Conservation (phyloP, 2,113 vertebrate genomes). For the Oryzias celebensis region DNA sequence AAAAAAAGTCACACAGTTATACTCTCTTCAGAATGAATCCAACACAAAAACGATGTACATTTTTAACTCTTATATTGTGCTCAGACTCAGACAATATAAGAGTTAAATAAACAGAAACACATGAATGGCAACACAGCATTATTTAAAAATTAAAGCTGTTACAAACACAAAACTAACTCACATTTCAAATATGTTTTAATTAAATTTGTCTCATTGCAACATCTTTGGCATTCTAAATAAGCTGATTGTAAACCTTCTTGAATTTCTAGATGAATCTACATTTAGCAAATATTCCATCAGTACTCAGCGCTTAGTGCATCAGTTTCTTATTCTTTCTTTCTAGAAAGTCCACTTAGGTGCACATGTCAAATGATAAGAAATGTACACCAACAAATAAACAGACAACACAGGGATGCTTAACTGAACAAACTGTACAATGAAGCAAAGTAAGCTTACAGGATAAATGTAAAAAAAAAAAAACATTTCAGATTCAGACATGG, state of each 20-base stretch:
- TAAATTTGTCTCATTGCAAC: conserved; percentile 38
- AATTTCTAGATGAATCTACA: conserved; percentile 37
- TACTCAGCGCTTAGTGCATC: conserved; percentile 44
- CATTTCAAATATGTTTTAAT: conserved; percentile 42
- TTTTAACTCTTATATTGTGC: no score
- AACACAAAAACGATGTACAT: no score
- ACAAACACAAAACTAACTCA: no score
- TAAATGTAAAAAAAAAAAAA: conserved; percentile 27
- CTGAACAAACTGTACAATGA: conserved; percentile 62
- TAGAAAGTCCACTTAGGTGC: conserved; percentile 43
- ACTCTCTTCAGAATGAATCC: no score
- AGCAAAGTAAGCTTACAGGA: conserved; percentile 29
- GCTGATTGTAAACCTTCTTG: conserved; percentile 31
- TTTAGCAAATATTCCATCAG: conserved; percentile 47
- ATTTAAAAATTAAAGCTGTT: no score
- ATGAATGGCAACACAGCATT: no score
- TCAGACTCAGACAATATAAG: no score
- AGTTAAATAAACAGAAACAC: no score
- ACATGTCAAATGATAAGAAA: conserved; percentile 64
- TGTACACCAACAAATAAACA: conserved; percentile 58
- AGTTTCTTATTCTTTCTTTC: conserved; percentile 24
- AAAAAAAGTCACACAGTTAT: no score
- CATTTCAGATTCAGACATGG: conserved; percentile 22
- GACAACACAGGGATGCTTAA: conserved; percentile 22
- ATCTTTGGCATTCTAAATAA: conserved; percentile 60